Evolutionary conservation across 1,140 invertebrate genomes (phyloP).

Genomic region (Spodoptera frugiperda): DNA sequence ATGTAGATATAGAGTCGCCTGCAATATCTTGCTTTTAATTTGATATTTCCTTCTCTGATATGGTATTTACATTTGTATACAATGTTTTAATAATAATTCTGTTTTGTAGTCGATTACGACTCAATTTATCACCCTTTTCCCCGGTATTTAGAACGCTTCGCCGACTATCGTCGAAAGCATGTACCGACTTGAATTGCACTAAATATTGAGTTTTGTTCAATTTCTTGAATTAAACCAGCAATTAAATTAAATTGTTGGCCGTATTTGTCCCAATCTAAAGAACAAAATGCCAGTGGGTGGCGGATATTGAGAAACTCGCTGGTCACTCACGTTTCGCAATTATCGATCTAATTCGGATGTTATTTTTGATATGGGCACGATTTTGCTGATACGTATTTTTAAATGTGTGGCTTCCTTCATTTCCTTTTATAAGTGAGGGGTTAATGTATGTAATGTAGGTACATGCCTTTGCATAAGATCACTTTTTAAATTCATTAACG

Average conservation of each 20-base stretch:
- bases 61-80: conserved; percentile 27
- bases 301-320: conserved; percentile 55
- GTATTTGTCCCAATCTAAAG: conserved; percentile 31
- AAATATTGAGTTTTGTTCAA: neutral
- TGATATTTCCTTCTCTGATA: conserved; percentile 52
- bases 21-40: conserved; percentile 55
- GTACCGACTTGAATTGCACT: neutral
- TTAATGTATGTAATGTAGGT: too few species aligned
- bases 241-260: neutral
- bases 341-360: conserved; percentile 39
- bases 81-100: conserved; percentile 49
- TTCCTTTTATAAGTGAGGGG: too few species aligned
- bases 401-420: neutral
- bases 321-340: conserved; percentile 44
- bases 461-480: too few species aligned
- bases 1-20: conserved; percentile 62
- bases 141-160: neutral
- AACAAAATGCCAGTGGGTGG: conserved; percentile 55
- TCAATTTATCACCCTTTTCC: conserved; percentile 19
- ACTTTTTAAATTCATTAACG: too few species aligned
- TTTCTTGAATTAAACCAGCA: conserved; percentile 25
- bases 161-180: neutral
- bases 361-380: conserved; percentile 36
- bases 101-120: neutral
- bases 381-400: neutral